Evolutionary conservation across 1,140 invertebrate genomes (phyloP).

Genomic region (Zaprionus gabonicus): DNA sequence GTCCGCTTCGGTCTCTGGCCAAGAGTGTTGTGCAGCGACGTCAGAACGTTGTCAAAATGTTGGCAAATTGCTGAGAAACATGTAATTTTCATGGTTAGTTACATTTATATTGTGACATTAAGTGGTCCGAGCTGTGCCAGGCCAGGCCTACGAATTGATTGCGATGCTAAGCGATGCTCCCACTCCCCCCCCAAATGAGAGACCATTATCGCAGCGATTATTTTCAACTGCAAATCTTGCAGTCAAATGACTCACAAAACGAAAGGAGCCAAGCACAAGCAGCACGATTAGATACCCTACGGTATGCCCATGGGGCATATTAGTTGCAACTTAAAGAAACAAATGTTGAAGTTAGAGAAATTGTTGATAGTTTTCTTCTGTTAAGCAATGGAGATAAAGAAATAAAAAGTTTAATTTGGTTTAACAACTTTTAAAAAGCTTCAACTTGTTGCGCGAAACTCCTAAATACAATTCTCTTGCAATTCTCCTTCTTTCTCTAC

Average conservation of each 20-base stretch:
- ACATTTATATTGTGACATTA: constrained; percentile 83
- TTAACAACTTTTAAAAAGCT: no score
- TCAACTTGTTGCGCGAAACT: no score
- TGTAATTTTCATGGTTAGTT: constrained; percentile 83
- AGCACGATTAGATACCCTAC: neutral
- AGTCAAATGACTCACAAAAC: neutral
- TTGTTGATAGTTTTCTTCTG: no score
- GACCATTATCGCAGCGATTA: constrained; percentile 61
- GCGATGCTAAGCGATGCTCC: constrained; percentile 53
- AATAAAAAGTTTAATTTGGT: no score
- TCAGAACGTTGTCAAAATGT: constrained; percentile 66
- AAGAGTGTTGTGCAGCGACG: constrained; percentile 56
- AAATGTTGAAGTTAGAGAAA: neutral
- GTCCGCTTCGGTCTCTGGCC: constrained; percentile 6
- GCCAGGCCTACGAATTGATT: constrained; percentile 72
- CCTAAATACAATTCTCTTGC: no score
- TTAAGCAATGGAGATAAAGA: no score
- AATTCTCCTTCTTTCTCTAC: no score
- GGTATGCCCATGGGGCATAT: neutral
- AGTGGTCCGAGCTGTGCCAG: constrained; percentile 58
- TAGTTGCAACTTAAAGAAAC: neutral
- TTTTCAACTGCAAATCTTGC: constrained; percentile 18
- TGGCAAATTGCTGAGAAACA: constrained; percentile 80
- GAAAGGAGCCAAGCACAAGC: neutral
- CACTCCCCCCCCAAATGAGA: constrained; percentile 43